Conservation (phyloP, 2,113 vertebrate genomes). For the Lepus europaeus region DNA sequence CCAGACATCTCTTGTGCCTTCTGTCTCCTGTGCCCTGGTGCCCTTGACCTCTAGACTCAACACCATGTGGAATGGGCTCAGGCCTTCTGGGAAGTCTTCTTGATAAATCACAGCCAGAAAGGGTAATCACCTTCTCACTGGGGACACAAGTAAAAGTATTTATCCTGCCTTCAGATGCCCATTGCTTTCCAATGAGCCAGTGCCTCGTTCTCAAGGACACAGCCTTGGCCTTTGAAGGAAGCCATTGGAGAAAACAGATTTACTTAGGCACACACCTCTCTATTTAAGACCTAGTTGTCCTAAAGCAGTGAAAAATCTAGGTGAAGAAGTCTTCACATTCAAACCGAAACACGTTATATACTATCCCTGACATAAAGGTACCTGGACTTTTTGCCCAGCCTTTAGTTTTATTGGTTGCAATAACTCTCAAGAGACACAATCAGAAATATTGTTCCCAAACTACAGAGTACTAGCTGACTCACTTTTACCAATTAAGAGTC, state of each 20-base stretch:
- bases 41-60: neutral
- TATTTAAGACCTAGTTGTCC: neutral
- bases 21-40: neutral
- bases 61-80: neutral
- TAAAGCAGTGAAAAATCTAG: constrained; percentile 23
- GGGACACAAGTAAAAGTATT: neutral
- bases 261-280: neutral
- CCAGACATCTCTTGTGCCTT: neutral
- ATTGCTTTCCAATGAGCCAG: neutral
- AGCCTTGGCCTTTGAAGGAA: constrained; percentile 23
- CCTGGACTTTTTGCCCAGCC: neutral
- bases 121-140: neutral
- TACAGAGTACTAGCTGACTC: neutral
- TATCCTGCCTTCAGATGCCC: neutral
- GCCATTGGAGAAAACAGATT: neutral
- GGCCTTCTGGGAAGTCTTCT: neutral
- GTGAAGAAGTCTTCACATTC: neutral
- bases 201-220: neutral
- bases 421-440: constrained; percentile 16
- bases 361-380: neutral
- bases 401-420: neutral
- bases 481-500: constrained; percentile 65
- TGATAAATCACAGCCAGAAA: neutral
- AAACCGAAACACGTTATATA: neutral
- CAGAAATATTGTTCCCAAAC: constrained; percentile 17